A percentile compares a stretch with the other conserved stretches of the same genome.
Conservation (phyloP, 2,888 invertebrate genomes). For the Metallyticus violacea region DNA sequence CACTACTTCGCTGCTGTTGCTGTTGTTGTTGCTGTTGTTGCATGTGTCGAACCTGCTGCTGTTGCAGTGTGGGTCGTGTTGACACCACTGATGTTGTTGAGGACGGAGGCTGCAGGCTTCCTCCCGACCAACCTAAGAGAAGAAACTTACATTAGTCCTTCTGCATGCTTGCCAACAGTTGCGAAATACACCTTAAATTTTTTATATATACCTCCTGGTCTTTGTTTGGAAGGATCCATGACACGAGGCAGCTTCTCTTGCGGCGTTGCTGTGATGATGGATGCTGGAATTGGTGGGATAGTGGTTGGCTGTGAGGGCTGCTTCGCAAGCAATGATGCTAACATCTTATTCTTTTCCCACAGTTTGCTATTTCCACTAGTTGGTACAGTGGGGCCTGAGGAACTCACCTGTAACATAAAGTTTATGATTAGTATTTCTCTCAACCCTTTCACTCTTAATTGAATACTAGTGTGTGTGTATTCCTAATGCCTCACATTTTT, state of each 20-base stretch:
- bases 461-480: too few relatives aligned
- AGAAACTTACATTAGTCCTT: too few relatives aligned
- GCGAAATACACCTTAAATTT: too few relatives aligned
- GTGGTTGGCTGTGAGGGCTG: constrained; percentile 66
- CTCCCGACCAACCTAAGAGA: constrained; percentile 36
- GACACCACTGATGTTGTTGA: constrained; percentile 1
- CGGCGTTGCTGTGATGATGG: constrained; percentile 66
- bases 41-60: constrained; percentile 23
- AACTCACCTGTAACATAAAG: not conserved
- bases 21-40: constrained; percentile 23
- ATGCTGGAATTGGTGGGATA: constrained; percentile 59
- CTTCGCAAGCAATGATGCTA: constrained; percentile 77
- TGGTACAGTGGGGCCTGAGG: not conserved
- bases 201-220: constrained; percentile 9
- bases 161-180: too few relatives aligned
- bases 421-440: not conserved
- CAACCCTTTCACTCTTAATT: too few relatives aligned
- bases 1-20: constrained; percentile 31
- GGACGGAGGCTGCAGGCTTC: constrained; percentile 33
- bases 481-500: too few relatives aligned
- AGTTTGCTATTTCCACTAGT: constrained; percentile 55
- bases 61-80: not conserved
- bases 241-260: constrained; percentile 61
- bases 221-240: constrained; percentile 27
- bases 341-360: constrained; percentile 81